Base-by-base conservation (phyloP, 2,888 invertebrate species). In the Synergus laeviventris region DNA sequence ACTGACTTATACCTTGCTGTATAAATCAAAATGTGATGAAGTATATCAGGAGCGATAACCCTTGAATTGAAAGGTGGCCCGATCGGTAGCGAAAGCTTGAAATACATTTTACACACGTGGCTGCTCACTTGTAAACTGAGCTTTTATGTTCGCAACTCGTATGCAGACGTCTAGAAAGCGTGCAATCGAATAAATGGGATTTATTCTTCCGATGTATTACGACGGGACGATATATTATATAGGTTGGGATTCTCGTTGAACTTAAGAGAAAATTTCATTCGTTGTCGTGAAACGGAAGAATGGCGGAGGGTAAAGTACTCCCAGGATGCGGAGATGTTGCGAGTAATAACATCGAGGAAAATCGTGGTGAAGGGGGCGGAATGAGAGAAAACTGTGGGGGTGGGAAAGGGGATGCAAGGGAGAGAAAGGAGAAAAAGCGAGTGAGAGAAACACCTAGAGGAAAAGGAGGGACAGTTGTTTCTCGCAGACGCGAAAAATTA, bases 281-380 rank as follows among this genome's bases (percentile, higher is more conserved):
- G 31, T 54, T 66, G 70, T 70, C 49, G 49, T 49, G 24, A 36
- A 70, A 45, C 49, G 49, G n/a, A 70, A 54, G 70, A 49, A 70
- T 70, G 49, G 66, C 31, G 42, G 38, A 39, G 62, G 62, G 39
- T 62, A 62, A 62, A 62, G 62, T 38, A 62, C 62, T 62, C 62
- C 62, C 62, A 74, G 75, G 45, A 74, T 76, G 75, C 75, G 75
- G 56, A 66, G 74, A 77, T 70, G 73, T 74, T 61, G 56, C 49
- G 64, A 74, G 75, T 61, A 77, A 66, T 77, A 77, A 66, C 73
- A 39, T 74, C 42, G 64, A 24, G 21, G 56, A 64, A 74, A 74
- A 74, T 78, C 78, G 79, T 56, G 76, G 64, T 77, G 74, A 31
- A 61, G 18, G 31, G 36, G 18, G 31, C 11, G 24, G 31, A 24